These are phyloP conservation scores for Alca torda DNA, from an alignment of 2,797 vertebrate genomes.

Conservation along the genomic window DNA sequence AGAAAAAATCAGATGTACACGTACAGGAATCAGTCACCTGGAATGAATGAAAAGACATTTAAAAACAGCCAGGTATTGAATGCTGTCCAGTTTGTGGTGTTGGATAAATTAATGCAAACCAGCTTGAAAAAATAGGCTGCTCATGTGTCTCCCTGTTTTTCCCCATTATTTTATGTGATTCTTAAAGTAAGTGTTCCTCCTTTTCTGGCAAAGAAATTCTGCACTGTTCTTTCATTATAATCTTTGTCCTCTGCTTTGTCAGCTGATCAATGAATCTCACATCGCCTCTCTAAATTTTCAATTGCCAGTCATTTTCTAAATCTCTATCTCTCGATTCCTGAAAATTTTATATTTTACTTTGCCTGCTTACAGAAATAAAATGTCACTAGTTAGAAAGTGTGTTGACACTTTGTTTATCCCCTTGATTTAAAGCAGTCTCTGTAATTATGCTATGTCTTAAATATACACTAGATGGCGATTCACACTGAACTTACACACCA, in stretches of 20 bases:
- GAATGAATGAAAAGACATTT: conserved; percentile 30
- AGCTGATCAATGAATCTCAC: background rate
- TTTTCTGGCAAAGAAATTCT: background rate
- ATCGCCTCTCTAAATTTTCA: background rate
- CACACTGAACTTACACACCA: background rate
- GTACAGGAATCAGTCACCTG: background rate
- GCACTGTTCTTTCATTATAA: background rate
- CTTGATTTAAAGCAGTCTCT: background rate
- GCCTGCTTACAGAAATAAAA: background rate
- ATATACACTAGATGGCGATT: conserved; percentile 40
- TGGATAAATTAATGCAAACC: background rate
- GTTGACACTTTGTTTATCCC: background rate
- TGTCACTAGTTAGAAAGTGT: background rate
- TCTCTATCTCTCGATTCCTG: background rate
- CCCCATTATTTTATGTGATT: background rate
- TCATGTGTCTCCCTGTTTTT: rapidly evolving
- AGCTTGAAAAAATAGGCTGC: background rate
- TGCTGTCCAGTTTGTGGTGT: background rate
- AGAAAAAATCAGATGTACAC: background rate
- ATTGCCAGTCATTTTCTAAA: background rate
- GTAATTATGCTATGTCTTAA: background rate
- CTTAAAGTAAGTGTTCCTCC: background rate
- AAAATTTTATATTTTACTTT: background rate
- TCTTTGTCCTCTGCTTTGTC: background rate
- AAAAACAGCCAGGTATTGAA: background rate